phyloP scores from a whole-genome alignment of 2,797 vertebrate genomes.

The Sternotherus odoratus region DNA sequence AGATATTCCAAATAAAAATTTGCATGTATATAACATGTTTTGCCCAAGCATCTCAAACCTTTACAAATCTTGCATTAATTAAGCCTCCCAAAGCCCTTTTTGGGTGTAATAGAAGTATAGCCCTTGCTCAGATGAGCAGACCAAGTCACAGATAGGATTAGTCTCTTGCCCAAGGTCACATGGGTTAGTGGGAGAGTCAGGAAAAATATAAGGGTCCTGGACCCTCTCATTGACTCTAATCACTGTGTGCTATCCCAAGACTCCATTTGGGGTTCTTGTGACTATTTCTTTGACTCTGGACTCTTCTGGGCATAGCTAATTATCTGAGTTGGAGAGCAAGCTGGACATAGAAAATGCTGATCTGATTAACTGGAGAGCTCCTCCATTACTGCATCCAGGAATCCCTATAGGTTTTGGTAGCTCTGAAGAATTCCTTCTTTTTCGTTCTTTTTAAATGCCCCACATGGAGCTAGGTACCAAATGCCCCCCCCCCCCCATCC shows the following conservation, averaged over 20 bases:
- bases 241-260: neutral
- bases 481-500: neutral
- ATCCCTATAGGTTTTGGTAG: neutral
- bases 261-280: neutral
- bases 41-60: neutral
- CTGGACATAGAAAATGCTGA: neutral
- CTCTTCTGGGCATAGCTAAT: neutral
- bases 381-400: neutral
- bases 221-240: neutral
- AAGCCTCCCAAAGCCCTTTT: neutral
- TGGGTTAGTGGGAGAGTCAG: neutral
- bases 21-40: neutral
- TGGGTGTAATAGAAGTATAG: neutral
- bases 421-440: neutral
- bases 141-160: neutral
- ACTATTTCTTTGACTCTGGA: neutral
- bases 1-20: neutral
- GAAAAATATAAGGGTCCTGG: neutral
- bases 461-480: neutral
- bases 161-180: neutral
- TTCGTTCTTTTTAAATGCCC: neutral
- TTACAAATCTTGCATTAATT: neutral
- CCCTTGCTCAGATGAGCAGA: neutral
- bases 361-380: neutral
- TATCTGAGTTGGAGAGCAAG: neutral